Evolutionary conservation across 2,113 vertebrate species (phyloP).

Genomic region (Heliornis fulica): DNA sequence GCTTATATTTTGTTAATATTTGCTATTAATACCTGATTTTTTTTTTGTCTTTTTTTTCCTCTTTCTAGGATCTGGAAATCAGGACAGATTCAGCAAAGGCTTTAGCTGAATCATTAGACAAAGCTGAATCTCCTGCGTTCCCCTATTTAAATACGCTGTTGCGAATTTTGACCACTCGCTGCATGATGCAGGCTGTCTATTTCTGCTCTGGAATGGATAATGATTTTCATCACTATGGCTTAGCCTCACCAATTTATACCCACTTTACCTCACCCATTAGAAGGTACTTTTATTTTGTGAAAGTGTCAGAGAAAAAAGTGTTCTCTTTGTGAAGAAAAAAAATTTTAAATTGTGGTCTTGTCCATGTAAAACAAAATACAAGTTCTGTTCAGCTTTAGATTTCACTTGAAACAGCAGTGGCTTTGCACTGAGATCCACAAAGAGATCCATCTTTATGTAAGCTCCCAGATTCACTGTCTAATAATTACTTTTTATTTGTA

Average conservation of each 20-base stretch:
- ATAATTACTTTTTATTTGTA: not conserved
- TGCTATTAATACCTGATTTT: not conserved
- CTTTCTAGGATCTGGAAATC: slow-evolving; percentile 82
- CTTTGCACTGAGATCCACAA: not conserved
- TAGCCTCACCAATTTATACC: slow-evolving; percentile 96
- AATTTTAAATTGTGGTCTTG: not conserved
- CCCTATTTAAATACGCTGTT: slow-evolving; percentile 91
- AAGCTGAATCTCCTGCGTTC: slow-evolving; percentile 79
- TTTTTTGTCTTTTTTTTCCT: not conserved
- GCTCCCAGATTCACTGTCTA: not conserved
- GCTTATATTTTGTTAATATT: not conserved
- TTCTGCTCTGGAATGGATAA: slow-evolving; percentile 98
- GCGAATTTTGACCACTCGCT: slow-evolving; percentile 92
- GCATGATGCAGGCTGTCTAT: slow-evolving; percentile 99
- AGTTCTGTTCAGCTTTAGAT: not conserved
- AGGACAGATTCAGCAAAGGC: slow-evolving; percentile 92
- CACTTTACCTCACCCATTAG: slow-evolving; percentile 98
- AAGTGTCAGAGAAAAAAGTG: not conserved
- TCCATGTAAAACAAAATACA: not conserved
- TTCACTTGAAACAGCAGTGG: not conserved
- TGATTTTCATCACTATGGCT: slow-evolving; percentile 96
- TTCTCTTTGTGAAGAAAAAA: not conserved
- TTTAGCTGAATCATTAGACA: slow-evolving; percentile 91
- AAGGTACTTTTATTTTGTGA: slow-evolving; percentile 75
- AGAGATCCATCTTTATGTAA: not conserved